These are phyloP conservation scores for Punctoribates punctum DNA, from an alignment of 2,888 invertebrate genomes.

Conservation along the genomic window DNA sequence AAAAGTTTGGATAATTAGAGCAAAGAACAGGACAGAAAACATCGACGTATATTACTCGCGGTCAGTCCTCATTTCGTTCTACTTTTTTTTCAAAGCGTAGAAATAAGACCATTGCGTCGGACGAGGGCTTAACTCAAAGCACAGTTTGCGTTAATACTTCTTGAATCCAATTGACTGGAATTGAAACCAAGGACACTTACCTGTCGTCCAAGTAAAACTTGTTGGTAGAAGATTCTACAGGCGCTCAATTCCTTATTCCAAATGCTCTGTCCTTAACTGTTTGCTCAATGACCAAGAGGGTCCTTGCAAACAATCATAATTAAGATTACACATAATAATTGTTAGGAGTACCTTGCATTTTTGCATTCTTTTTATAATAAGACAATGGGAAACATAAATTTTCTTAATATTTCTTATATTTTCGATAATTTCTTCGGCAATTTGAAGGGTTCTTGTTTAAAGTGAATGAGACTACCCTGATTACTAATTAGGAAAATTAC, in stretches of 20 bases:
- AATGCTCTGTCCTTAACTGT: neutral
- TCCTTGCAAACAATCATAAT: too few relatives aligned
- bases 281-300: too few relatives aligned
- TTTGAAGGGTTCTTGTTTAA: too few relatives aligned
- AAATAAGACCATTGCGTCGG: conserved; percentile 1
- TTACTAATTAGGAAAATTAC: too few relatives aligned
- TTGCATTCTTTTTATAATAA: too few relatives aligned
- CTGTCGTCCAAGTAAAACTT: neutral
- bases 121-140: conserved; percentile 16
- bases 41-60: neutral
- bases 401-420: too few relatives aligned
- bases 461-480: too few relatives aligned
- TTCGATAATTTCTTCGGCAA: too few relatives aligned
- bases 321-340: too few relatives aligned
- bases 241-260: neutral
- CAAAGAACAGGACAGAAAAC: neutral
- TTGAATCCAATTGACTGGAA: neutral
- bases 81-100: neutral
- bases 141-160: neutral
- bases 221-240: conserved; percentile 25
- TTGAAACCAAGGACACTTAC: conserved; percentile 8
- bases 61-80: conserved; percentile 31
- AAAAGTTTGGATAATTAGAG: conserved; percentile 27
- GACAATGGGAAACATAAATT: too few relatives aligned
- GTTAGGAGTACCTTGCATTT: too few relatives aligned